Evolutionary conservation across 1,140 invertebrate species (phyloP).

Genomic region (Eumeta japonica): DNA sequence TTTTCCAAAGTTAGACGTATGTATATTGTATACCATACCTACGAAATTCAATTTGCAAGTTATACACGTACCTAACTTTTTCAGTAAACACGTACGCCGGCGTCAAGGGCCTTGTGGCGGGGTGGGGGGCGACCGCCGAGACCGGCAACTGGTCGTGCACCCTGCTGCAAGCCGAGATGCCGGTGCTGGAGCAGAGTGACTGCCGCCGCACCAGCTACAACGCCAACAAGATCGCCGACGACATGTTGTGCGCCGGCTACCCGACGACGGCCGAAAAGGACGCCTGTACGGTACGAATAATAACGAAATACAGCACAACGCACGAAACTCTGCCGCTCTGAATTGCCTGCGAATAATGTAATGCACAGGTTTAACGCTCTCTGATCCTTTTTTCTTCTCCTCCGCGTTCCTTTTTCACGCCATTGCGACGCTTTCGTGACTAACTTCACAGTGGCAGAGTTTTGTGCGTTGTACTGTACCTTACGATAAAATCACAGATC

Average conservation of each 20-base stretch:
- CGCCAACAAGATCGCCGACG: conserved; percentile 75
- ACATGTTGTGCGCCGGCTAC: conserved; percentile 85
- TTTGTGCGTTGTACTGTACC: too few species aligned
- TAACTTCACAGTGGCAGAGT: too few species aligned
- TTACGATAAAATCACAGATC: not conserved
- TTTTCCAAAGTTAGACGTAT: too few species aligned
- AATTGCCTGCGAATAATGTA: too few species aligned
- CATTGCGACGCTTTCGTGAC: too few species aligned
- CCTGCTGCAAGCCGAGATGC: conserved; percentile 77
- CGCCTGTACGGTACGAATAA: conserved; percentile 72
- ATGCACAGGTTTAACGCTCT: too few species aligned
- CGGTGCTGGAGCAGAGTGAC: conserved; percentile 73
- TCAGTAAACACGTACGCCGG: conserved; percentile 67
- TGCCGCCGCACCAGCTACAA: conserved; percentile 78
- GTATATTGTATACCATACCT: too few species aligned
- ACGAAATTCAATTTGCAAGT: too few species aligned
- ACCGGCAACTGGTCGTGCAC: conserved; percentile 77
- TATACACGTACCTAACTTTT: too few species aligned
- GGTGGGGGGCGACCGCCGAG: conserved; percentile 82
- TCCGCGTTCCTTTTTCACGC: too few species aligned
- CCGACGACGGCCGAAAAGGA: conserved; percentile 73
- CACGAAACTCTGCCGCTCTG: too few species aligned
- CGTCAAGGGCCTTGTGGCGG: conserved; percentile 68
- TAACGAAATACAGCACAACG: not conserved
- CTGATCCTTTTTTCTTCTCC: not conserved